Percentiles rank a stretch among this genome's conserved stretches.
Evolutionary conservation across 1,140 invertebrate species (phyloP).

Genomic region (Calycopis cecrops): DNA sequence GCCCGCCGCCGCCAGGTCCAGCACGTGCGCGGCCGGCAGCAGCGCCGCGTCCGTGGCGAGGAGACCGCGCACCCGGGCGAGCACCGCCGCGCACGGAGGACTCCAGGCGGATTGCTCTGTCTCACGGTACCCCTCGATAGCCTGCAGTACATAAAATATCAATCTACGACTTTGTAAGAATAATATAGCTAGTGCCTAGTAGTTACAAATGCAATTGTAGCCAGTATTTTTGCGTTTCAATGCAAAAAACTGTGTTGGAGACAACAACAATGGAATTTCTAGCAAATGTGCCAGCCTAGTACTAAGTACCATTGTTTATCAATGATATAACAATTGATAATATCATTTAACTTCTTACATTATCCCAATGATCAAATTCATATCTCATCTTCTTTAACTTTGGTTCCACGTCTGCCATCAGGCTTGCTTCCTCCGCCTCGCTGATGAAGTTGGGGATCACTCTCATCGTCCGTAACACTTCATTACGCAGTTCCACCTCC

Average conservation of each 20-base stretch:
- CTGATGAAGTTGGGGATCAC: conserved; percentile 87
- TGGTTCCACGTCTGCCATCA: conserved; percentile 91
- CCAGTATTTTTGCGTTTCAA: too few species aligned
- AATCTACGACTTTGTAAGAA: conserved; percentile 59
- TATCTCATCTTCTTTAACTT: conserved; percentile 92
- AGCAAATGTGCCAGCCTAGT: too few species aligned
- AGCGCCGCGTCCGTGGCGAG: conserved; percentile 71
- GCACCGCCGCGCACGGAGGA: conserved; percentile 80
- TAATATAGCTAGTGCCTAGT: too few species aligned
- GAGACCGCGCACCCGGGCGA: conserved; percentile 80
- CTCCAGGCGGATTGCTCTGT: conserved; percentile 94
- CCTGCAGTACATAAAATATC: conserved; percentile 76
- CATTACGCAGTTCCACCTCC: conserved; percentile 43
- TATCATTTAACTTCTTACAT: too few species aligned
- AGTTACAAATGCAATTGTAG: too few species aligned
- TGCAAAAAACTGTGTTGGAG: too few species aligned
- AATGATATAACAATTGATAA: too few species aligned
- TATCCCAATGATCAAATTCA: conserved; percentile 97
- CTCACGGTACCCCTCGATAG: conserved; percentile 96
- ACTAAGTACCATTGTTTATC: too few species aligned
- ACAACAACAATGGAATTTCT: too few species aligned
- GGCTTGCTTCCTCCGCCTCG: conserved; percentile 82
- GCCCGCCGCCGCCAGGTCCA: conserved; percentile 94
- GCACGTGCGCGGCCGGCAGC: conserved; percentile 88
- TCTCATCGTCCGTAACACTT: conserved; percentile 75